Evolutionary conservation across 2,113 vertebrate species (phyloP).

Genomic region (Ia io): DNA sequence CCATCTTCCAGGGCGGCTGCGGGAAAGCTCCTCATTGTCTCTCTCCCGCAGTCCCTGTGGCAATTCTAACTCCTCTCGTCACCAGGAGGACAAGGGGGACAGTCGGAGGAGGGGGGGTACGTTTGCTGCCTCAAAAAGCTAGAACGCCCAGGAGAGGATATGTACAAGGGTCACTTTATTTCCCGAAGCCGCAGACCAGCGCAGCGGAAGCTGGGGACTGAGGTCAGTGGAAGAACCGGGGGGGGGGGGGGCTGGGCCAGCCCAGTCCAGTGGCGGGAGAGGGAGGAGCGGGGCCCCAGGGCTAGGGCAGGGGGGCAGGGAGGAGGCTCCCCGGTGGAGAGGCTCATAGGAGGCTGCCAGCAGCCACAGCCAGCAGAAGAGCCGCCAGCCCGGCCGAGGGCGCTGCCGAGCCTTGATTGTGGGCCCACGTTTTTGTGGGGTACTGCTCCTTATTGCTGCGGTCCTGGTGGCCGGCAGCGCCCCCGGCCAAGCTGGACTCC

Average conservation of each 20-base stretch:
- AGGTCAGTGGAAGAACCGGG: not conserved
- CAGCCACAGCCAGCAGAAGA: conserved; percentile 28
- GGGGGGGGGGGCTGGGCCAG: conserved; percentile 50
- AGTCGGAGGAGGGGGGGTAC: not conserved
- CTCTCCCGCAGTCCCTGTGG: not conserved
- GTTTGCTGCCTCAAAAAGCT: not conserved
- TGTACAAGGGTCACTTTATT: conserved; percentile 11
- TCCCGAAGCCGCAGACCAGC: conserved; percentile 58
- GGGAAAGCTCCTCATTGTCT: not conserved
- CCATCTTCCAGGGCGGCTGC: not conserved
- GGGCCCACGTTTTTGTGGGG: not conserved
- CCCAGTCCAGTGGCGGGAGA: conserved; percentile 53
- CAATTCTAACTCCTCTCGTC: not conserved
- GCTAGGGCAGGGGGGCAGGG: not conserved
- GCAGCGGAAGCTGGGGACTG: conserved; percentile 40
- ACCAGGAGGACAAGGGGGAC: not conserved
- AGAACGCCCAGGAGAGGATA: not conserved
- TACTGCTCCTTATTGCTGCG: conserved; percentile 52
- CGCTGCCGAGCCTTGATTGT: not conserved
- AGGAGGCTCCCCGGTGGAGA: not conserved
- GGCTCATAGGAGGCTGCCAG: not conserved
- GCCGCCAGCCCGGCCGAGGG: not conserved
- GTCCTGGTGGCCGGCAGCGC: conserved; percentile 57
- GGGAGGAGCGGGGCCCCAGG: not conserved
- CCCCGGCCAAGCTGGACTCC: not conserved